Evolutionary conservation across 2,113 vertebrate genomes (phyloP), one percentile per base, ranked within the genome.

Genomic region (Seriola dumerili): DNA sequence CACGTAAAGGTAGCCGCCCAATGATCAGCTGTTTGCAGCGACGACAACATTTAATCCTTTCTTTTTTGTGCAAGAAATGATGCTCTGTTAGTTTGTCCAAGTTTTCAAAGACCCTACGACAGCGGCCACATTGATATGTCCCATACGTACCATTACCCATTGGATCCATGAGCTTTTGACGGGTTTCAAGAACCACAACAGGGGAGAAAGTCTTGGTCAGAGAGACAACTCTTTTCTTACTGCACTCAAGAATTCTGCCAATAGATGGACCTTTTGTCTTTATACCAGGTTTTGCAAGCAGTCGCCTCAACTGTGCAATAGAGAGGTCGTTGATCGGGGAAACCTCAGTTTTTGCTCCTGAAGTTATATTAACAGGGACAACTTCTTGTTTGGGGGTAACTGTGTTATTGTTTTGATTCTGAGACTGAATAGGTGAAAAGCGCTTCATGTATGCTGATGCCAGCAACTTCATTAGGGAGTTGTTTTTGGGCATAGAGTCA

Each of bases 131-230:
- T 72, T 96, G 94, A 81, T 94, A 94, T 72, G 44, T 82, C 29
- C 94, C 94, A 25, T 87, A 91, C 29, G 76, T 32, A 1, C 84
- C 88, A n/a, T 90, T 91, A 17, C 62, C 78, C 36, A 61, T 36
- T 23, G 89, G 59, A 83, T 92, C 91, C 78, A 90, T 59, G 12
- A 96, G 92, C 81, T 93, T 96, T 55, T 96, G 95, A 44, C 94
- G 94, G 0, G 95, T 95, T 86, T 95, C 95, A 14, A 96, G 94
- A 57, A 93, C 89, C 36, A 96, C 95, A 57, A 96, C 94, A n/a
- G 95, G 95, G 8, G 92, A 95, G n/a, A 95, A 91, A 55, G 88
- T 89, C 86, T 93, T 94, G 6, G 92, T 95, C 32, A 95, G 82
- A 46, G 90, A 93, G 13, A 95, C 89, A 59, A 94, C 87, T 34